A percentile compares a stretch with the other conserved stretches of the same genome.
Evolutionary conservation across 1,140 invertebrate species (phyloP).

Genomic region (Zaprionus inermis): DNA sequence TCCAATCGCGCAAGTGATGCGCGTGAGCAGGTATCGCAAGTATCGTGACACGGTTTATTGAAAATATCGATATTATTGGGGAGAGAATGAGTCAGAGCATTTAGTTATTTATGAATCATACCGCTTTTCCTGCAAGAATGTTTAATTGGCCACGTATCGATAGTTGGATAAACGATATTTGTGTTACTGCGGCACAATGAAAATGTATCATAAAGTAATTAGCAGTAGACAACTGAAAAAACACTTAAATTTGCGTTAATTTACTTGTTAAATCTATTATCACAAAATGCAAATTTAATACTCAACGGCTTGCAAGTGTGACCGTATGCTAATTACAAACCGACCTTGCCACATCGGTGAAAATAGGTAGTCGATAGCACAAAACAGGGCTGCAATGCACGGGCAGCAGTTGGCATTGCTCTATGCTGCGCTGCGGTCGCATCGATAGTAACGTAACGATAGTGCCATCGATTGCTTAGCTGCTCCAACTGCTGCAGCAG

Average conservation of each 20-base stretch:
- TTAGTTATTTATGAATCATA: not conserved
- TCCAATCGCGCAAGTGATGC: not conserved
- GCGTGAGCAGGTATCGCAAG: not conserved
- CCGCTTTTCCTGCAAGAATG: not conserved
- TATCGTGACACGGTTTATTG: not conserved
- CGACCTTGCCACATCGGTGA: constrained; percentile 2
- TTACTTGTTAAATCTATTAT: not conserved
- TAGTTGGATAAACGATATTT: not conserved
- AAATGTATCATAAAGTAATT: not conserved
- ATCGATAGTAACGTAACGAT: constrained; percentile 36
- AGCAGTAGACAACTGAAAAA: not conserved
- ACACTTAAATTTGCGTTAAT: not conserved
- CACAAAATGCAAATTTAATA: not conserved
- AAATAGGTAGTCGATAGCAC: not conserved
- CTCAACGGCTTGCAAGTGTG: constrained; percentile 4
- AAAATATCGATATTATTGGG: not conserved
- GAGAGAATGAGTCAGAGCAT: not conserved
- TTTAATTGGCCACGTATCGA: not conserved
- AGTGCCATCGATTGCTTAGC: constrained; percentile 37
- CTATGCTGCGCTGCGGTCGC: not conserved
- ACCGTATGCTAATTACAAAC: not conserved
- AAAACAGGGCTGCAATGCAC: constrained; percentile 18
- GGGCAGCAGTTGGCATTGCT: not conserved
- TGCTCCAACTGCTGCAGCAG: constrained; percentile 46
- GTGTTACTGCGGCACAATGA: not conserved